Conservation (phyloP, 2,113 vertebrate genomes). For the Siniperca knerii region DNA sequence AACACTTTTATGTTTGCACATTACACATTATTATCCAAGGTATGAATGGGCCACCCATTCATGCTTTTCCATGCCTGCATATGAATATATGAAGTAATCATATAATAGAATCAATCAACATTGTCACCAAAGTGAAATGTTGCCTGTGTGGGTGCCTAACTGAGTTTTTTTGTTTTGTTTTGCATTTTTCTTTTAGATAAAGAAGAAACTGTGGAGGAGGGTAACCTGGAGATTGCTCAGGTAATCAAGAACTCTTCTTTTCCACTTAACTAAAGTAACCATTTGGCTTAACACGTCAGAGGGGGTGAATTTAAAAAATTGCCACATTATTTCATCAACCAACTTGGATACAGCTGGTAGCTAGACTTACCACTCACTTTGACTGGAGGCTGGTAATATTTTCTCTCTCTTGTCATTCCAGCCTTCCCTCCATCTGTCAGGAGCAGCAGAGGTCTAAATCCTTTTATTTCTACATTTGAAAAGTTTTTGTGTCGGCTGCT, state of each 20-base stretch:
- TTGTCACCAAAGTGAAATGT: not conserved
- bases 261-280: no score
- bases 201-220: slow-evolving; percentile 67
- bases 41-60: not conserved
- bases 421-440: not conserved
- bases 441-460: no score
- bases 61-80: not conserved
- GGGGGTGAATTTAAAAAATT: not conserved
- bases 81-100: not conserved
- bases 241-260: slow-evolving; percentile 47
- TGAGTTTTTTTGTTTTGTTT: not conserved
- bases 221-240: slow-evolving; percentile 75
- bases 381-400: not conserved
- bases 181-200: slow-evolving; percentile 53
- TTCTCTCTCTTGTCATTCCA: not conserved
- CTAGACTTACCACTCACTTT: not conserved
- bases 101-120: not conserved
- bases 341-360: not conserved
- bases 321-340: not conserved
- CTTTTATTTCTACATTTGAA: no score
- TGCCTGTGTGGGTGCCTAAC: not conserved
- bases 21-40: not conserved
- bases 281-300: not conserved
- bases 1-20: not conserved
- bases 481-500: no score